phyloP scores from a whole-genome alignment of 2,888 invertebrate genomes.

The Pyrrhia umbra region DNA sequence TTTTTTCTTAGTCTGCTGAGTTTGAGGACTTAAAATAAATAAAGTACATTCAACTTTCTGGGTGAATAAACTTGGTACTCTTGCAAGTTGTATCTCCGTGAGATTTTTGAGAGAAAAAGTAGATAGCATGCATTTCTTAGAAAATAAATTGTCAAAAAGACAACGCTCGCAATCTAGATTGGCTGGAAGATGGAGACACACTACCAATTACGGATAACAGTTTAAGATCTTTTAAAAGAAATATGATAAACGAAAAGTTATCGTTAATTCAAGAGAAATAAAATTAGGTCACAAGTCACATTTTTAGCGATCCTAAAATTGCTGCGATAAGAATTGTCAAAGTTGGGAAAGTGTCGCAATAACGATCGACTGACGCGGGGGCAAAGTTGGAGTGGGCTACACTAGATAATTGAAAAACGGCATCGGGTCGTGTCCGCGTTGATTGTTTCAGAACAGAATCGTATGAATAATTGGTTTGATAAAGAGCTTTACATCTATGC shows the following conservation, averaged over 20 bases:
- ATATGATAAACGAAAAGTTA: too few species aligned
- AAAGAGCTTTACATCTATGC: constrained; percentile 2
- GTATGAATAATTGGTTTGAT: constrained; percentile 16
- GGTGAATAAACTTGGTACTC: constrained; percentile 31
- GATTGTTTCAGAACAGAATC: constrained; percentile 34
- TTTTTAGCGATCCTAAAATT: constrained; percentile 41
- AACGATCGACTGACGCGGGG: constrained; percentile 52
- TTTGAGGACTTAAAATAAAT: constrained; percentile 30
- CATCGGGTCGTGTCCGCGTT: constrained; percentile 18
- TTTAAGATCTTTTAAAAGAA: too few species aligned
- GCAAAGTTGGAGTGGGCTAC: constrained; percentile 32
- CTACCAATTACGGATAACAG: too few species aligned
- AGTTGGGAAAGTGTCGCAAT: constrained; percentile 43
- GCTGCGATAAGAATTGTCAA: constrained; percentile 47
- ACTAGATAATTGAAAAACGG: constrained; percentile 54
- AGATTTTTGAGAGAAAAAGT: constrained; percentile 4
- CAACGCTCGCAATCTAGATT: constrained; percentile 23
- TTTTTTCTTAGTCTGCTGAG: constrained; percentile 31
- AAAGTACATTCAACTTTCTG: constrained; percentile 47
- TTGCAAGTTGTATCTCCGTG: constrained; percentile 13
- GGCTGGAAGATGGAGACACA: neutral
- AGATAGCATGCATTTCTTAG: constrained; percentile 21
- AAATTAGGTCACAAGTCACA: constrained; percentile 25
- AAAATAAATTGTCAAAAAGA: constrained; percentile 31
- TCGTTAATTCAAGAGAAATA: constrained; percentile 9